Conservation (phyloP, 2,888 invertebrate genomes). For the Himalopsyche tibetana region DNA sequence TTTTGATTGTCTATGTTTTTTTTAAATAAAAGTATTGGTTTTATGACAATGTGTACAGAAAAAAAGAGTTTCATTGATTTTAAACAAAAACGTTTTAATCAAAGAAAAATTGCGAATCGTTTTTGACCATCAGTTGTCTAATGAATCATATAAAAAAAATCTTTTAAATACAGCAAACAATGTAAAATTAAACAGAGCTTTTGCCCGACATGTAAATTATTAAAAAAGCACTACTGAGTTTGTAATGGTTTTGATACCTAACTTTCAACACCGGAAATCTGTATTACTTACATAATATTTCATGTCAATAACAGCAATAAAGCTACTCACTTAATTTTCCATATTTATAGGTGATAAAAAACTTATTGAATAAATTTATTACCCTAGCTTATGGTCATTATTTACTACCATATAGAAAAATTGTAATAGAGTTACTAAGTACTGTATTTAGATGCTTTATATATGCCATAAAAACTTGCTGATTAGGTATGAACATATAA, state of each 20-base stretch:
- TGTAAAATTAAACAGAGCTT: neutral
- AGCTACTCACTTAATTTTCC: neutral
- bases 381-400: neutral
- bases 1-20: too few species aligned
- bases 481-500: neutral
- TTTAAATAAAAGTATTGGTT: too few species aligned
- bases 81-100: too few species aligned
- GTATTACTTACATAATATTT: neutral
- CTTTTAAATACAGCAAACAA: too few species aligned
- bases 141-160: too few species aligned
- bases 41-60: too few species aligned
- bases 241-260: neutral
- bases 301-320: slow-evolving; percentile 25
- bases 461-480: neutral
- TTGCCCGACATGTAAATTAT: neutral
- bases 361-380: slow-evolving; percentile 12
- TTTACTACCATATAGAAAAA: neutral
- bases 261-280: neutral
- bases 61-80: too few species aligned
- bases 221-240: neutral
- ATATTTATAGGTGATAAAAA: slow-evolving; percentile 15
- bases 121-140: too few species aligned
- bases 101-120: too few species aligned
- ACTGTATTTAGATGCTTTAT: neutral
- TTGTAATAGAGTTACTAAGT: neutral